Conservation (phyloP, 1,140 invertebrate genomes). For the Mya arenaria region DNA sequence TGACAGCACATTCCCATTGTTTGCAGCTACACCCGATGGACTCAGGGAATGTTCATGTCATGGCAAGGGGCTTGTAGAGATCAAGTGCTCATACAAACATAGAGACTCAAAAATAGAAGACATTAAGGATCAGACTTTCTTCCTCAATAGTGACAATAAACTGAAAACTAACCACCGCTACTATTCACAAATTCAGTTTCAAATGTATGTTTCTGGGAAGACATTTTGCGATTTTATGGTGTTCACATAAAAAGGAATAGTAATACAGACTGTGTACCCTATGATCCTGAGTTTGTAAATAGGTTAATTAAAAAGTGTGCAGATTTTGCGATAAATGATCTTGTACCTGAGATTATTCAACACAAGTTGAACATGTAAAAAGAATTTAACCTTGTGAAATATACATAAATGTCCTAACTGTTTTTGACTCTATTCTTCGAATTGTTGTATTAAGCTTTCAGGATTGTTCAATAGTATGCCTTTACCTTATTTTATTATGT, state of each 20-base stretch:
- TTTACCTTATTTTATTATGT: no score
- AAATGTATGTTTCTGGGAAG: conserved; percentile 38
- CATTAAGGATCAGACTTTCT: conserved; percentile 12
- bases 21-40: conserved; percentile 25
- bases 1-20: conserved; percentile 19
- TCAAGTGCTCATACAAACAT: conserved; percentile 39
- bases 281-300: no score
- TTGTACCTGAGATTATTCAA: not conserved
- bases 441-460: no score
- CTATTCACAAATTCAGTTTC: conserved; percentile 42
- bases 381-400: no score
- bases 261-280: conserved; percentile 14
- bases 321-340: not conserved
- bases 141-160: not conserved
- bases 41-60: conserved; percentile 26
- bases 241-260: conserved; percentile 15
- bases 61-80: conserved; percentile 22
- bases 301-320: no score
- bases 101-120: conserved; percentile 4
- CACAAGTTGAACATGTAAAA: no score
- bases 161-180: conserved; percentile 36
- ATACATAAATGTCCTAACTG: no score
- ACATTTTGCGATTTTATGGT: conserved; percentile 32
- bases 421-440: no score
- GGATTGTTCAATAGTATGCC: no score